A percentile compares a stretch with the other conserved stretches of the same genome.
phyloP scores from a whole-genome alignment of 1,140 invertebrate genomes.

The Steinernema khuongi region DNA sequence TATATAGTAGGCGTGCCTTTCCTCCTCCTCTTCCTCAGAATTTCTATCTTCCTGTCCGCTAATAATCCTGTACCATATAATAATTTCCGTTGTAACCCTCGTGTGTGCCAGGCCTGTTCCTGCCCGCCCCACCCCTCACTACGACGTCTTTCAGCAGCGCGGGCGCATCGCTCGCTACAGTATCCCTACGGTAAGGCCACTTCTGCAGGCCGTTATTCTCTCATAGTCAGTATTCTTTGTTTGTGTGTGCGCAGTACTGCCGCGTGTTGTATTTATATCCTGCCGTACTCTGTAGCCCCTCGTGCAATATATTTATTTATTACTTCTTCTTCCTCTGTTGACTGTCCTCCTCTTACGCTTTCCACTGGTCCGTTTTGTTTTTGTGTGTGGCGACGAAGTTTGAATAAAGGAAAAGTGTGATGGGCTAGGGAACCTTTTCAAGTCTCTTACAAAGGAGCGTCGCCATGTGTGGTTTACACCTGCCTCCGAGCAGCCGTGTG shows the following conservation, averaged over 20 bases:
- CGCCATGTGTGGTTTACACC: too few relatives aligned
- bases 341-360: conserved; percentile 1
- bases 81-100: conserved; percentile 2
- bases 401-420: neutral
- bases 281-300: conserved; percentile 20
- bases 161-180: neutral
- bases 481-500: too few relatives aligned
- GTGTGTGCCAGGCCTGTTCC: neutral
- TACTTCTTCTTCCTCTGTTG: neutral
- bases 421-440: too few relatives aligned
- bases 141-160: neutral
- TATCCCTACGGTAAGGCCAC: conserved; percentile 9
- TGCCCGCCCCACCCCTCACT: neutral
- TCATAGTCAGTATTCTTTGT: conserved; percentile 12
- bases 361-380: neutral
- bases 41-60: neutral
- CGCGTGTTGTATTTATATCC: neutral
- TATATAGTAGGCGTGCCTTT: conserved; percentile 13
- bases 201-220: neutral
- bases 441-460: too few relatives aligned
- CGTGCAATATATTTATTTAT: conserved; percentile 16
- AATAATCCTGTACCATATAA: conserved; percentile 8
- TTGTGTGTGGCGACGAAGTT: conserved; percentile 3
- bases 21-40: too few relatives aligned
- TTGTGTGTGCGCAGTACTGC: neutral